These are phyloP conservation scores for Euspilapteryx auroguttella DNA, from an alignment of 2,888 invertebrate species.

Conservation along the genomic window DNA sequence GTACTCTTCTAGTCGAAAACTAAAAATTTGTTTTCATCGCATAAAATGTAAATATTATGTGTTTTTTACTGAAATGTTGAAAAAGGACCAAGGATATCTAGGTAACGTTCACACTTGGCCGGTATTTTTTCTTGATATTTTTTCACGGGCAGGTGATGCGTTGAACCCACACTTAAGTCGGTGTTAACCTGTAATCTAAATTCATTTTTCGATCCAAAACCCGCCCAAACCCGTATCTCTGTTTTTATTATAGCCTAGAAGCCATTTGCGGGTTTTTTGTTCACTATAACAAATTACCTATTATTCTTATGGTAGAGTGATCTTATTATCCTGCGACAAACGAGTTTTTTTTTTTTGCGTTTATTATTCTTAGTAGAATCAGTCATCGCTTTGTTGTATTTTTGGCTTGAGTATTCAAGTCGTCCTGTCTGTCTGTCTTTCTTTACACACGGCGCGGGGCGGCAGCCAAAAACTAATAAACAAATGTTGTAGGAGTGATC, in stretches of 20 bases:
- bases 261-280: slow-evolving; percentile 53
- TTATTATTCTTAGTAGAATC: too few relatives aligned
- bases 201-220: slow-evolving; percentile 60
- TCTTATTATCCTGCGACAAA: slow-evolving; percentile 43
- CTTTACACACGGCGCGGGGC: too few relatives aligned
- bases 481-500: too few relatives aligned
- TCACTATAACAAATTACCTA: slow-evolving; percentile 52
- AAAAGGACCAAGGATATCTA: too few relatives aligned
- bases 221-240: slow-evolving; percentile 48
- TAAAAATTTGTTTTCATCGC: too few relatives aligned
- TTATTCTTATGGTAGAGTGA: slow-evolving; percentile 43
- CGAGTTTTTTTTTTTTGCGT: slow-evolving; percentile 17
- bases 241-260: slow-evolving; percentile 56
- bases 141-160: slow-evolving; percentile 50
- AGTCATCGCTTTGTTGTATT: too few relatives aligned
- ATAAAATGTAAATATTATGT: too few relatives aligned
- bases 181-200: slow-evolving; percentile 62
- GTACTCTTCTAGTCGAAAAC: too few relatives aligned
- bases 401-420: too few relatives aligned
- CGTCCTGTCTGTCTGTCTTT: too few relatives aligned
- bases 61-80: too few relatives aligned
- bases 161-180: slow-evolving; percentile 52
- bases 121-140: slow-evolving; percentile 14
- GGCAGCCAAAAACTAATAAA: too few relatives aligned
- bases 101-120: neutral